Evolutionary conservation across 2,797 vertebrate species (phyloP).

Genomic region (Pelobates cultripes): DNA sequence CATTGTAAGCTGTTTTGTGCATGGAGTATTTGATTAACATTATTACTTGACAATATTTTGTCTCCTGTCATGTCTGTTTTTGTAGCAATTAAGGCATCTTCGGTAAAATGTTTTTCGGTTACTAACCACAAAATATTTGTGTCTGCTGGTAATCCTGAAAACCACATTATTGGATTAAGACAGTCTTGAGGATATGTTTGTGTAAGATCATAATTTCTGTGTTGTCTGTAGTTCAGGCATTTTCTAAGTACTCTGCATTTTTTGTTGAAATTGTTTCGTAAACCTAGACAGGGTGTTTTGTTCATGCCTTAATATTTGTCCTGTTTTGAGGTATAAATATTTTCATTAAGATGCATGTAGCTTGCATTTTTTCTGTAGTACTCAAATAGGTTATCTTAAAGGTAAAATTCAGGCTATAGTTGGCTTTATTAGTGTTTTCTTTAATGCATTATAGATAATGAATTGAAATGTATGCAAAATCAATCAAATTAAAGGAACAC

Average conservation of each 20-base stretch:
- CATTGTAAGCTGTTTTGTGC: neutral
- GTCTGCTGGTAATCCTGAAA: constrained; percentile 8
- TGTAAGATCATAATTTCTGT: neutral
- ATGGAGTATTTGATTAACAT: neutral
- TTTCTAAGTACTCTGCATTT: neutral
- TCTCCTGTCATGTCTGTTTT: neutral
- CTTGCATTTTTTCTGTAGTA: too few species aligned
- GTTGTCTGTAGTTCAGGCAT: neutral
- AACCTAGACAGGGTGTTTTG: too few species aligned
- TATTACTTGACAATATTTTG: constrained; percentile 2
- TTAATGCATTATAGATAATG: too few species aligned
- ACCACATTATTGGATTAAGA: neutral
- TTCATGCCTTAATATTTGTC: too few species aligned
- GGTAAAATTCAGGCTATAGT: too few species aligned
- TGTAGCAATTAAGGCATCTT: neutral
- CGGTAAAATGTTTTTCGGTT: neutral
- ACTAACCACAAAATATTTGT: constrained; percentile 1
- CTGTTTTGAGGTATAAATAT: too few species aligned
- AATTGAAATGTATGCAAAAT: too few species aligned
- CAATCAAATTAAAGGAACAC: too few species aligned
- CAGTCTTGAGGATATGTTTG: neutral
- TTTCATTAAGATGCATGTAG: too few species aligned
- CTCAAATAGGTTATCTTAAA: too few species aligned
- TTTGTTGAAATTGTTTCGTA: too few species aligned
- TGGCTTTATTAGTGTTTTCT: too few species aligned